Base-by-base conservation (phyloP, 2,113 vertebrate species). In the Aspiorhynchus laticeps region DNA sequence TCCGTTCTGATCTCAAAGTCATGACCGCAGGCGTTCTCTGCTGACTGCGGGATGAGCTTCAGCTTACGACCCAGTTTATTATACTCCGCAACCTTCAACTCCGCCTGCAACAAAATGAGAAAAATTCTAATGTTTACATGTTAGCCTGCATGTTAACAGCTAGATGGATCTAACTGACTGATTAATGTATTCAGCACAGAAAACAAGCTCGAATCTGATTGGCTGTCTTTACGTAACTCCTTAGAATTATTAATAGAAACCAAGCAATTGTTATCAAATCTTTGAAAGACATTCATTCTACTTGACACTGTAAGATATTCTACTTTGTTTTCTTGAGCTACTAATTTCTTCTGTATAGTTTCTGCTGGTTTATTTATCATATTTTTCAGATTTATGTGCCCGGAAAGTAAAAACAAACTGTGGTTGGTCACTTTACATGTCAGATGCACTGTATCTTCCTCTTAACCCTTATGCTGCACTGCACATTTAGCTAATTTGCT, bases 11-110 rank as follows among this genome's bases (percentile, higher is more conserved):
- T 97, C 92, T 97, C 96, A 89, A 98, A 98, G 91, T 99, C 96
- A 0, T 95, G 94, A 80, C 97, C 97, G 90, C 95, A 96, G 86
- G 97, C 97, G 74, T 98, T 98, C 91, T 98, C 96, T 87, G 97
- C 96, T 43, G 95, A 94, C 61, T 93, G 90, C 5, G 98, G 97
- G 43, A 99, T 96, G 86, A 99, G 95, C 93, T 99, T 98, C 89
- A 99, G 91, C 87, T 98, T 99, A 86, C 98, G 95, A 80, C 97
- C 98, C 91, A 98, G 84, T 83, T 97, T 99, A 89, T 99, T 97
- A 87, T 97, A 99, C 75, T 99, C 97, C 15, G 94, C 86, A 61
- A 98, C 90, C 51, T 96, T 97, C 46, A 95, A 79, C 94, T 98
- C 97, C 0, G 93, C 94, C 98, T 99, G 89, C n/a, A 73, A 65